Base-by-base conservation (phyloP, 1,140 invertebrate species). In the Euglossa dilemma region DNA sequence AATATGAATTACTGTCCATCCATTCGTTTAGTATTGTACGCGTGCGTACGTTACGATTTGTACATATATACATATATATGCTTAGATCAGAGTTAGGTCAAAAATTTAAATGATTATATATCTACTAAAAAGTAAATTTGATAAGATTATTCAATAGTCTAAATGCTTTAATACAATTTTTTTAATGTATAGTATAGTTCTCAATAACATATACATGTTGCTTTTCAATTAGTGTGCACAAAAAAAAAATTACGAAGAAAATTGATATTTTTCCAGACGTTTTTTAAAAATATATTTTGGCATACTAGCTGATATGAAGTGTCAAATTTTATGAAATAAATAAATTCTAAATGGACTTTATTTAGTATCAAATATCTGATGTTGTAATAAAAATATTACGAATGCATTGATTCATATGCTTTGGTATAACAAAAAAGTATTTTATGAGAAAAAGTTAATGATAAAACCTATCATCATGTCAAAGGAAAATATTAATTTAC, bases 401-500 rank as follows among this genome's bases (percentile, higher is more conserved):
- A 43, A 67, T 45, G 1, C 11, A 36, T 36, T 16, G 8, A 36
- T 64, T 64, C 9, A 36, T 43, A 43, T 64, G 16, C 18, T 54
- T 20, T 45, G 2, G 45, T 45, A 23, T 14, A n/a, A 11, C 6
- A 45, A 45, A 20, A 5, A 28, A 57, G 36, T 2, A 28, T n/a
- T 7, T n/a, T n/a, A 9, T 5, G 66, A 4, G 16, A 28, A 76
- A 36, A 59, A 6, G n/a, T 56, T 23, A 69, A 43, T 56, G 8
- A n/a, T 12, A 67, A 12, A 54, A 50, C 45, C 50, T 45, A 16
- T 7, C 61, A 86, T n/a, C 28, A 94, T 94, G 93, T 85, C 91
- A 4, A 91, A 92, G 54, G 84, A 91, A 59, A 91, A 83, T 64
- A 92, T 92, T 80, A 90, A 90, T 52, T 88, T 92, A 50, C 93